phyloP scores from a whole-genome alignment of 2,113 vertebrate genomes.

The Nycticryphes semicollaris region DNA sequence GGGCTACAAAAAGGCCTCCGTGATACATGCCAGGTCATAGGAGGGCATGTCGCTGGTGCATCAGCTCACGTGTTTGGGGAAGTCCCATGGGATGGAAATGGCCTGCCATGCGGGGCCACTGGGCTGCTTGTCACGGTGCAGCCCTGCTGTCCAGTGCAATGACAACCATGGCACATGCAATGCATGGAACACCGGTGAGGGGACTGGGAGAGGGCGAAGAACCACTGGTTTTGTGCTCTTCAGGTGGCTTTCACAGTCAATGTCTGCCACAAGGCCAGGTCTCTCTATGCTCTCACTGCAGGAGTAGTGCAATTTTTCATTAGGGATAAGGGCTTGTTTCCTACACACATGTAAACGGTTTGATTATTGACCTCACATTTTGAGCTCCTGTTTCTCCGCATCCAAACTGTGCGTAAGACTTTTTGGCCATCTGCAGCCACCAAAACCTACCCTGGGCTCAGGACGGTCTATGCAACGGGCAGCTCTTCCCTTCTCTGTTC shows the following conservation, averaged over 20 bases:
- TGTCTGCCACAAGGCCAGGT: neutral
- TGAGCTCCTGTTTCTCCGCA: neutral
- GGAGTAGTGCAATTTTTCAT: neutral
- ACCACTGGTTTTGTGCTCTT: neutral
- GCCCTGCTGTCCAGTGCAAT: accelerated
- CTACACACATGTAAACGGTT: neutral
- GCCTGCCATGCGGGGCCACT: accelerated
- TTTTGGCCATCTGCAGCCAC: neutral
- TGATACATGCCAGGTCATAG: neutral
- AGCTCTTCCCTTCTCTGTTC: neutral
- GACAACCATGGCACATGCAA: neutral
- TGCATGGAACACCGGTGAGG: accelerated
- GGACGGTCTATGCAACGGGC: neutral
- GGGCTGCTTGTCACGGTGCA: accelerated
- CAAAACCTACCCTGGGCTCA: neutral
- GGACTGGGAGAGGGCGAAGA: neutral
- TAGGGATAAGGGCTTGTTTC: neutral
- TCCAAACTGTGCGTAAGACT: neutral
- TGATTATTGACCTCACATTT: neutral
- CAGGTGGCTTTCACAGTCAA: neutral
- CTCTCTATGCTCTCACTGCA: neutral
- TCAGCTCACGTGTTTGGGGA: neutral
- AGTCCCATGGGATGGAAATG: neutral
- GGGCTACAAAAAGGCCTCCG: neutral
- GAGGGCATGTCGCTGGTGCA: neutral